Base-by-base conservation (phyloP, 2,888 invertebrate species). In the Phania funesta region DNA sequence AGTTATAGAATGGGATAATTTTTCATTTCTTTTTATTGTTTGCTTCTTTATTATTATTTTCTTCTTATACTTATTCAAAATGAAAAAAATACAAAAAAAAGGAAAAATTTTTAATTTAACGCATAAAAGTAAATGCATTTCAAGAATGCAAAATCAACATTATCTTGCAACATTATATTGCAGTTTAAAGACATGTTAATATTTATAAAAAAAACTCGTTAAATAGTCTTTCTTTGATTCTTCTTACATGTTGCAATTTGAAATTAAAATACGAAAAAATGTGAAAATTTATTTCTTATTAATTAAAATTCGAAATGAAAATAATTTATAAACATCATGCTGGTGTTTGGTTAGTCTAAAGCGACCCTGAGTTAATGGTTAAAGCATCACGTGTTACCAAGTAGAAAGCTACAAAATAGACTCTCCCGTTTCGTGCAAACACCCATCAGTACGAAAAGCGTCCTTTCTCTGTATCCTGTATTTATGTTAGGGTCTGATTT, bases 21-120 rank as follows among this genome's bases (percentile, higher is more conserved):
- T 78, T 78, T 74, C 81, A 77, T 77, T 77, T 81, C 67, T 38
- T 62, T 74, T 56, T 77, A 76, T 76, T 76, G 76, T 76, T 68
- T 76, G 68, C 35, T 68, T 68, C 67, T 74, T 76, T 76, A 76
- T 76, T 76, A 76, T 60, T 68, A 68, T 76, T 60, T 68, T 60
- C 44, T 54, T 70, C 70, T 74, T 62, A 62, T 60, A 70, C 32
- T 52, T 68, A 64, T 32, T 44, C 22, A 44, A 44, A 8, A 4
- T n/a, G 50, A 64, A 32, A 48, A 11, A 18, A 32, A 58, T 24
- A 38, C 13, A 64, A 11, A 52, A 56, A 48, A 60, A 62, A 58
- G n/a, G n/a, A 67, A 52, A 60, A 85, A 84, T 87, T 88, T 88
- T 89, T 87, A 88, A 88, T 88, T 88, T 89, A 87, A 87, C 87